Evolutionary conservation across 2,888 invertebrate genomes (phyloP), one percentile per base, ranked within the genome.

Genomic region (Campoplex nolae): DNA sequence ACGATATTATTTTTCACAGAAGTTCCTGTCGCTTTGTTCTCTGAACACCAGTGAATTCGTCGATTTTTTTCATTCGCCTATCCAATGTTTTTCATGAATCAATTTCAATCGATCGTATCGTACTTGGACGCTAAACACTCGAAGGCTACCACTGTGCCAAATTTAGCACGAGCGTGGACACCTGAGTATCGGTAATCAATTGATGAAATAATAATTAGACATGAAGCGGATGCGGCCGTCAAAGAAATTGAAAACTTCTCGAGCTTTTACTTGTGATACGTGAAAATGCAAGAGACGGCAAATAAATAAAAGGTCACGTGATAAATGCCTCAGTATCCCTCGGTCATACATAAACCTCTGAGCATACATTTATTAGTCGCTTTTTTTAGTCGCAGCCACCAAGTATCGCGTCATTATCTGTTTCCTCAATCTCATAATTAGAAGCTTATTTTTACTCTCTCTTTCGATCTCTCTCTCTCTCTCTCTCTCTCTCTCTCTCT

Each of bases 351-450:
- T 35, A 23, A 45, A 62, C 16, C 75, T 75, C n/a, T 28, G 76
- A 76, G n/a, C 62, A 35, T 32, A 3, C 8, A 4, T 45, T 23
- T 45, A n/a, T 8, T 74, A 16, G 35, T 51, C 51, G 71, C 48
- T 71, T 48, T 71, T 71, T 48, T 51, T 54, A 16, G 13, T 38
- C 23, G 38, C 32, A 38, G 23, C 38, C 38, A 56, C 38, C 9
- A 13, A 38, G 28, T 54, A 75, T 42, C 58, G 76, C 23, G 51
- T 32, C 23, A 38, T 77, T 23, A 77, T 67, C 77, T 35, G 77
- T 78, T 71, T 32, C 28, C 70, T 71, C 56, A 45, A 79, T 54
- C 8, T 83, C 48, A 54, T 74, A 16, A 45, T 77, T 73, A 13
- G 42, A 83, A 35, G 58, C 32, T 56, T 23, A 28, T 76, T 54